A percentile compares a stretch with the other conserved stretches of the same genome.
Evolutionary conservation across 1,140 invertebrate genomes (phyloP).

Genomic region (Zaprionus taronus): DNA sequence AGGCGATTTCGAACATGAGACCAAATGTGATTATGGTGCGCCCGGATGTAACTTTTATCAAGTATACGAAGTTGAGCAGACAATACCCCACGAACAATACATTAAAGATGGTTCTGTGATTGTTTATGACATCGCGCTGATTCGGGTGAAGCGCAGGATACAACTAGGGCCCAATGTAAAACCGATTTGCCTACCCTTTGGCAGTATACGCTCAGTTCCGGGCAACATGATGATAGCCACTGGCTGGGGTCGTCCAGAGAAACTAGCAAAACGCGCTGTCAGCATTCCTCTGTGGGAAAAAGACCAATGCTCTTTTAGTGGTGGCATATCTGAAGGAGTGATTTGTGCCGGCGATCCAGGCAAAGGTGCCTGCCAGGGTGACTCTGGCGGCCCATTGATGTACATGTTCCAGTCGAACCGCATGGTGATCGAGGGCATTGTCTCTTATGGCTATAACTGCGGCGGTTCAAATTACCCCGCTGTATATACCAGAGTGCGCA

Average conservation of each 20-base stretch:
- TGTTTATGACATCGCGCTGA: neutral
- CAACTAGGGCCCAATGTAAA: neutral
- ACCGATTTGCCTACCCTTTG: slow-evolving; percentile 15
- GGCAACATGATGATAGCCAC: neutral
- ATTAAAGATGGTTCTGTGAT: neutral
- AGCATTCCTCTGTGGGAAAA: neutral
- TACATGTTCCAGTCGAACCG: neutral
- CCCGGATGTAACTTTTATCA: neutral
- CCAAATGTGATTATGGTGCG: neutral
- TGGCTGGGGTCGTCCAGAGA: slow-evolving; percentile 6
- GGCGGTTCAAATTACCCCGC: neutral
- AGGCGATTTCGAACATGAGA: neutral
- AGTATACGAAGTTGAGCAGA: neutral
- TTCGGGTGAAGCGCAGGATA: neutral
- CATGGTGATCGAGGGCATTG: slow-evolving; percentile 17
- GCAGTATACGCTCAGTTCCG: neutral
- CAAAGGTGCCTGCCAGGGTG: neutral
- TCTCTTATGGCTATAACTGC: neutral
- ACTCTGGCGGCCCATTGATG: slow-evolving; percentile 21
- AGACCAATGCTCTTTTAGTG: neutral
- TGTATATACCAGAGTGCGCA: slow-evolving; percentile 14
- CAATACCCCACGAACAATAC: neutral
- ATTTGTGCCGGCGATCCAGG: neutral
- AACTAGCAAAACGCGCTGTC: neutral
- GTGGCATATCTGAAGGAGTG: neutral